phyloP scores from a whole-genome alignment of 2,888 invertebrate genomes.

The Melitaea athalia region DNA sequence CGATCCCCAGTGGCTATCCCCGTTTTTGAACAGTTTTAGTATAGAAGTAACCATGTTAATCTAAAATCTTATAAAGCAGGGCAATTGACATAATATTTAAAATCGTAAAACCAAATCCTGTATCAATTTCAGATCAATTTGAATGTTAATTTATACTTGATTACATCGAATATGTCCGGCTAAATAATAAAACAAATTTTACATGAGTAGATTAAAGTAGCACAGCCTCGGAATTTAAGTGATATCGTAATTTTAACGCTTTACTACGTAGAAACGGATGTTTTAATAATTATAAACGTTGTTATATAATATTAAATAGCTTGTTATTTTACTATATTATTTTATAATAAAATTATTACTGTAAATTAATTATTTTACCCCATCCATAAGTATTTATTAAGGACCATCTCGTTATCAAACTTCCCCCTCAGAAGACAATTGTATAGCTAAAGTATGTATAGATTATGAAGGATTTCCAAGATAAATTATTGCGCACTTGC shows the following conservation, averaged over 20 bases:
- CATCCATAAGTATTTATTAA: neutral
- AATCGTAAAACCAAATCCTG: no score
- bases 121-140: no score
- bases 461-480: conserved; percentile 1
- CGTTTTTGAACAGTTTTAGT: no score
- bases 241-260: neutral
- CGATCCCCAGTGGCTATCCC: no score
- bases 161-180: no score
- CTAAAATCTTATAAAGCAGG: no score
- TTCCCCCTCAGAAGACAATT: neutral
- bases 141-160: no score
- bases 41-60: no score
- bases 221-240: neutral
- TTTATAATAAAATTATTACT: neutral
- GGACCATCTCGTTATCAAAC: neutral
- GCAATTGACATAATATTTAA: no score
- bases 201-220: neutral
- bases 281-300: neutral
- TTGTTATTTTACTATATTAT: neutral
- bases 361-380: neutral
- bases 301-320: conserved; percentile 1
- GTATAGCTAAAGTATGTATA: neutral
- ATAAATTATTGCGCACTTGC: neutral
- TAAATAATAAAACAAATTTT: no score
- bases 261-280: neutral